phyloP scores from a whole-genome alignment of 1,140 invertebrate genomes.

The Daktulosphaira vitifoliae region DNA sequence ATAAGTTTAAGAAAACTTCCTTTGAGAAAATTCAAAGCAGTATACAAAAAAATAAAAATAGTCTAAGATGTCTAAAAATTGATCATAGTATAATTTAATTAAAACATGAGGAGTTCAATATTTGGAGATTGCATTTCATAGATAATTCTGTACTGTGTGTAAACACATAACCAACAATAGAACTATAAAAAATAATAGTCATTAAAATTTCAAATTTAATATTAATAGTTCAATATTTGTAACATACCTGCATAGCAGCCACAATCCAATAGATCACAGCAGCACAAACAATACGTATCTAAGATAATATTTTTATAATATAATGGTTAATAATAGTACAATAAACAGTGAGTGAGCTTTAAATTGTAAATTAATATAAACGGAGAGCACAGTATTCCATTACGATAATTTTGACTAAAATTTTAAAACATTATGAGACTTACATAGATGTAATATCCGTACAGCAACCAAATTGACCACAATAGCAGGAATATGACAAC shows the following conservation, averaged over 20 bases:
- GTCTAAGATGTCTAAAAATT: not conserved
- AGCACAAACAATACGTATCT: constrained; percentile 32
- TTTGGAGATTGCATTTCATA: constrained; percentile 73
- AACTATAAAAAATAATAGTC: constrained; percentile 52
- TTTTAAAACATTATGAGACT: too few species aligned
- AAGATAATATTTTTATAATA: too few species aligned
- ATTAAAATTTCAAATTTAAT: not conserved
- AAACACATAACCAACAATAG: constrained; percentile 76
- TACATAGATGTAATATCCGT: constrained; percentile 84
- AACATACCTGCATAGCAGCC: constrained; percentile 26
- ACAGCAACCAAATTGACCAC: constrained; percentile 73
- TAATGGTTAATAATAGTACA: too few species aligned
- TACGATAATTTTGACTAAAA: too few species aligned
- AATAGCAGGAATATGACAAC: constrained; percentile 65
- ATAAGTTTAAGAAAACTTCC: not conserved
- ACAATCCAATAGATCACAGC: constrained; percentile 31
- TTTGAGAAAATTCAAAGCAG: not conserved
- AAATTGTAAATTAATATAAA: too few species aligned
- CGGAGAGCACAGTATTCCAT: too few species aligned
- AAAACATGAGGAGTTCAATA: constrained; percentile 68
- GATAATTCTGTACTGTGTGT: constrained; percentile 72
- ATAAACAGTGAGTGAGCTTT: too few species aligned
- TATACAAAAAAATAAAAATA: not conserved
- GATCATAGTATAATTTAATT: constrained; percentile 36
- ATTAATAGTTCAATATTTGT: not conserved